These are phyloP conservation scores for Melanotaenia boesemani DNA, from an alignment of 2,797 vertebrate genomes.

Conservation along the genomic window DNA sequence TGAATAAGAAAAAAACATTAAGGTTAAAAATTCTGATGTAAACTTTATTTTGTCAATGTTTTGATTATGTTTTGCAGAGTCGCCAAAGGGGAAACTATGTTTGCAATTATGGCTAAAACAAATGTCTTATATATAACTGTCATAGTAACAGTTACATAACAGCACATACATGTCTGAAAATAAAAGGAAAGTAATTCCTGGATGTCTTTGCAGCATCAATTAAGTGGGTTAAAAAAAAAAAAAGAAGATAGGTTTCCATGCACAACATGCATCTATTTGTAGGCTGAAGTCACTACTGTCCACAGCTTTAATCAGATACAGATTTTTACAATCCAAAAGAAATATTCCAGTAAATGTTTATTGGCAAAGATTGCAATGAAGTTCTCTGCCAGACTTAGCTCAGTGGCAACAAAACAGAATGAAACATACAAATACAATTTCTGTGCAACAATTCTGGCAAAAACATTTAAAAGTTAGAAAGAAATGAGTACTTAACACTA, in stretches of 20 bases:
- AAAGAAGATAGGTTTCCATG: conserved; percentile 14
- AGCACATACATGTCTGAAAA: not conserved
- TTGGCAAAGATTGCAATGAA: conserved; percentile 63
- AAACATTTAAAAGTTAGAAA: conserved; percentile 57
- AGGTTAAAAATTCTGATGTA: not conserved
- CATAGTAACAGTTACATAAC: not conserved
- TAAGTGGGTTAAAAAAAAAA: conserved; percentile 6
- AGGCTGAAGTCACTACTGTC: not conserved
- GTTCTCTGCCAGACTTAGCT: conserved; percentile 56
- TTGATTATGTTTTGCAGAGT: not conserved
- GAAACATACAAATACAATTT: conserved; percentile 46
- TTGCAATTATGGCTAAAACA: not conserved
- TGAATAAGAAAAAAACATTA: not conserved
- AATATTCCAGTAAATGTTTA: conserved; percentile 59
- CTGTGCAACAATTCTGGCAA: conserved; percentile 53
- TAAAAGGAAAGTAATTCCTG: not conserved
- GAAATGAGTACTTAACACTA: conserved; percentile 46
- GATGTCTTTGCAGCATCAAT: not conserved
- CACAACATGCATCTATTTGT: conserved; percentile 20
- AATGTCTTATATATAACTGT: not conserved
- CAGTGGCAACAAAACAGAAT: conserved; percentile 55
- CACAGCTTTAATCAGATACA: conserved; percentile 19
- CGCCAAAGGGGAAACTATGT: conserved; percentile 1
- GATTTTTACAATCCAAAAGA: conserved; percentile 41
- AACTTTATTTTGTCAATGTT: not conserved